Evolutionary conservation across 2,888 invertebrate species (phyloP), one percentile per base, ranked within the genome.

Genomic region (Calephelis perditalis): DNA sequence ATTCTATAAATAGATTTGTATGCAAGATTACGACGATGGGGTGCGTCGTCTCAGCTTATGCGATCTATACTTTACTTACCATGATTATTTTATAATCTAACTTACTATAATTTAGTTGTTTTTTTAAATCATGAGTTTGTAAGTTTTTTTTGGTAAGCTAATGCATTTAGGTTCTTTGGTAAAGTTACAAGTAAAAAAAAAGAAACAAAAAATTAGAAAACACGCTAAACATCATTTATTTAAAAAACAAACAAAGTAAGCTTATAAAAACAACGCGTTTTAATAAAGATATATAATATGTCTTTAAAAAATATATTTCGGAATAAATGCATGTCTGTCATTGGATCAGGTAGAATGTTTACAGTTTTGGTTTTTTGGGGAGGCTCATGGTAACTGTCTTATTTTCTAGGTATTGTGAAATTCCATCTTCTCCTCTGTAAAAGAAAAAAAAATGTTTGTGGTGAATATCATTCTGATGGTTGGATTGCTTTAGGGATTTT

Each of bases 341-440:
- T 35, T 56, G 37, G 40, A 36, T 37, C 6, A 9, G 8, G 10
- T n/a, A n/a, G 11, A 11, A 8, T 11, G 40, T 66, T 83, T 79
- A 86, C 40, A 84, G 65, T 62, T 68, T 63, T 3, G 86, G 86
- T 65, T 82, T 81, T 73, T 88, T 89, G 82, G 94, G 73, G 85
- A 96, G 70, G 93, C 93, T 82, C 67, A 96, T 93, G 8, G 94
- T 92, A 49, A 96, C 92, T 40, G 96, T 95, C 85, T 96, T 97
- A 47, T 92, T 92, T 77, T 96, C 96, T 72, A 96, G 81, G 78
- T 97, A 97, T 75, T 94, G 94, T 65, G 93, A 91, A 68, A 97
- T 86, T 5, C 95, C 94, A 66, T 96, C 96, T 73, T 94, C 94
- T 60, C 96, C 96, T 76, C 95, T 95, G 82, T 43, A 92, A 92